Evolutionary conservation across 2,888 invertebrate genomes (phyloP), one percentile per base, ranked within the genome.

Genomic region (Xanthostigma xanthostigma): DNA sequence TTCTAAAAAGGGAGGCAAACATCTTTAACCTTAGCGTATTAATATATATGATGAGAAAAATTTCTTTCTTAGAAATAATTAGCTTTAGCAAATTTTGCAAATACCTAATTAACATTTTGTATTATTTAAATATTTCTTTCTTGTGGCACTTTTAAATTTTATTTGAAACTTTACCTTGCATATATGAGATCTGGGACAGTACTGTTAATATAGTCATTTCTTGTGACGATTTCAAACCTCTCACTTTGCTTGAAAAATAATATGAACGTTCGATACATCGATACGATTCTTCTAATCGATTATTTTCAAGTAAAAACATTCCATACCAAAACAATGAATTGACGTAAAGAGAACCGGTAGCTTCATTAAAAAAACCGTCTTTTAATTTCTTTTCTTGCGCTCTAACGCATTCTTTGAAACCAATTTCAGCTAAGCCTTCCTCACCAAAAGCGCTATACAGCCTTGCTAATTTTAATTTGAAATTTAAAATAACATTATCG

Each of bases 321-420:
- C 67, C 70, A 52, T 70, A 71, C 69, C 70, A 71, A 52, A 68
- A 71, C 10, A 70, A 55, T 8, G 64, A 60, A 52, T 68, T 69
- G 0, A 70, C 59, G 52, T 68, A 70, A 4, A 70, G 57, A 53
- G 64, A 57, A 13, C 67, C 66, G 0, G 69, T 67, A 54, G 62
- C 62, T 2, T 67, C 67, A 33, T 65, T 63, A 2, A 60, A 57
- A 45, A 64, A 62, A 3, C 67, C 68, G 27, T 58, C 54, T 4
- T 55, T 48, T 34, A 69, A 62, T 57, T 70, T 70, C 3, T 53
- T 50, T 51, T 65, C 61, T 54, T 68, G 69, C 4, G 59, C 56
- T 8, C 58, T 54, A 35, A 70, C 57, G 53, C 70, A 70, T 35
- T 63, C 62, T 51, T 61, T 62, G 53, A 66, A 70, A n/a, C 69